Evolutionary conservation across 2,797 vertebrate species (phyloP).

Genomic region (Notolabrus celidotus): DNA sequence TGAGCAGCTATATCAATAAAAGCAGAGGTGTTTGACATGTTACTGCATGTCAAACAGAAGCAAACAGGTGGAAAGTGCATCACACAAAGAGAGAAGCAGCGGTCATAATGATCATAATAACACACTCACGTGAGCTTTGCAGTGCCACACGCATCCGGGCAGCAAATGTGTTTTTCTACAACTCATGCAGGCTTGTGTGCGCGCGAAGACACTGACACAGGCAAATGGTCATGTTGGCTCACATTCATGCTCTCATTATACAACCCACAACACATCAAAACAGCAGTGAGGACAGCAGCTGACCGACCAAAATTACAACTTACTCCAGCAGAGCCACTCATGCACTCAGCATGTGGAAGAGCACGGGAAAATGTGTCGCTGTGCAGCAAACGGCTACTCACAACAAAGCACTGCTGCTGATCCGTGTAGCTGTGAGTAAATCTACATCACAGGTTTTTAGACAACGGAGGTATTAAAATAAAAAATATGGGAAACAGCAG

Average conservation of each 20-base stretch:
- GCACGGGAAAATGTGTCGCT: constrained; percentile 37
- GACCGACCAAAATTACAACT: constrained; percentile 57
- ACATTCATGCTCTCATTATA: constrained; percentile 45
- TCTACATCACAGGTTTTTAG: neutral
- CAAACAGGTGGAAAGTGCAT: constrained; percentile 7
- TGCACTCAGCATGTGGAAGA: constrained; percentile 29
- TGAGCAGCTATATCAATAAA: neutral
- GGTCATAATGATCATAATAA: constrained; percentile 49
- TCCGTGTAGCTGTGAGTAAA: constrained; percentile 5
- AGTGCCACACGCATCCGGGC: constrained; percentile 23
- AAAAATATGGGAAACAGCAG: constrained; percentile 8
- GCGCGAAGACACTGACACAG: constrained; percentile 15
- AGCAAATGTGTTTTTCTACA: constrained; percentile 35
- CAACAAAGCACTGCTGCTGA: constrained; percentile 4
- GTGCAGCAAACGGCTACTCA: constrained; percentile 56
- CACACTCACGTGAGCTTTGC: constrained; percentile 47
- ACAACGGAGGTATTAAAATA: neutral
- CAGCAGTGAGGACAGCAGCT: constrained; percentile 34
- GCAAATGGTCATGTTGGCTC: constrained; percentile 42
- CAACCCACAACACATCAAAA: constrained; percentile 56
- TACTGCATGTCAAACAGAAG: neutral
- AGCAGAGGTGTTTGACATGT: constrained; percentile 25
- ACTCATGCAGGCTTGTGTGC: neutral
- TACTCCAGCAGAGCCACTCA: constrained; percentile 22
- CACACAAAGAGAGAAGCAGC: constrained; percentile 29